Percentiles rank a stretch among this genome's conserved stretches.
Conservation (phyloP, 1,140 invertebrate genomes). For the Zophobas morio region DNA sequence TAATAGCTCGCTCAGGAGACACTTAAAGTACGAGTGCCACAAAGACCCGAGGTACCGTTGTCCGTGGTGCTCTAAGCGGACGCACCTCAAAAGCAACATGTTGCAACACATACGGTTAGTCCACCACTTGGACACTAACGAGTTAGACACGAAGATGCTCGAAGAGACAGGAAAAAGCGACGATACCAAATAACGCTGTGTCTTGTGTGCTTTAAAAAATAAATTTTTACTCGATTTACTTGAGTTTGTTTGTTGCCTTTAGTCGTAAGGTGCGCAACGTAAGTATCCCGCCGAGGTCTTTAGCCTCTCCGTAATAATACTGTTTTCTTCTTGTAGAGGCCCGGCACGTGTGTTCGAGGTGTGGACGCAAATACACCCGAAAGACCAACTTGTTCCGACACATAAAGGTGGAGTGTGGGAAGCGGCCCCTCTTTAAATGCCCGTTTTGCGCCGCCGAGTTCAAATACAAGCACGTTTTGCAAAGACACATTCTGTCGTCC, state of each 20-base stretch:
- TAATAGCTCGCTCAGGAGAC: conserved; percentile 68
- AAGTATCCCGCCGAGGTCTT: not conserved
- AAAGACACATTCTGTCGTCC: conserved; percentile 1
- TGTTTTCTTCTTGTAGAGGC: conserved; percentile 19
- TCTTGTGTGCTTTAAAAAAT: too few species aligned
- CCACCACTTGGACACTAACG: conserved; percentile 2
- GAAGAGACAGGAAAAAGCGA: not conserved
- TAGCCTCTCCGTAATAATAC: conserved; percentile 8
- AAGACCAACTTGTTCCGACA: conserved; percentile 72
- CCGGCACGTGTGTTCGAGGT: conserved; percentile 1
- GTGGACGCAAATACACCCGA: conserved; percentile 66
- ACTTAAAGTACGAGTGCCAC: conserved; percentile 70
- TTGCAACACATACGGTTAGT: conserved; percentile 33
- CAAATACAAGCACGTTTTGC: conserved; percentile 23
- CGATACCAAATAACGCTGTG: not conserved
- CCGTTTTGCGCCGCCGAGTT: conserved; percentile 63
- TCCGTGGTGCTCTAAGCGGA: conserved; percentile 43
- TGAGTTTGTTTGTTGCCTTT: not conserved
- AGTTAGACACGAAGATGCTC: conserved; percentile 1
- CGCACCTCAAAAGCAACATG: conserved; percentile 52
- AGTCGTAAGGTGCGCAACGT: not conserved
- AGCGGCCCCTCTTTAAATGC: conserved; percentile 68
- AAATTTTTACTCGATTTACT: not conserved
- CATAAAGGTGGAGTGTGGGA: conserved; percentile 68
- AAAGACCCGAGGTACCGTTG: conserved; percentile 65